Evolutionary conservation across 1,140 invertebrate species (phyloP), one percentile per base, ranked within the genome.

Genomic region (Anthonomus grandis): DNA sequence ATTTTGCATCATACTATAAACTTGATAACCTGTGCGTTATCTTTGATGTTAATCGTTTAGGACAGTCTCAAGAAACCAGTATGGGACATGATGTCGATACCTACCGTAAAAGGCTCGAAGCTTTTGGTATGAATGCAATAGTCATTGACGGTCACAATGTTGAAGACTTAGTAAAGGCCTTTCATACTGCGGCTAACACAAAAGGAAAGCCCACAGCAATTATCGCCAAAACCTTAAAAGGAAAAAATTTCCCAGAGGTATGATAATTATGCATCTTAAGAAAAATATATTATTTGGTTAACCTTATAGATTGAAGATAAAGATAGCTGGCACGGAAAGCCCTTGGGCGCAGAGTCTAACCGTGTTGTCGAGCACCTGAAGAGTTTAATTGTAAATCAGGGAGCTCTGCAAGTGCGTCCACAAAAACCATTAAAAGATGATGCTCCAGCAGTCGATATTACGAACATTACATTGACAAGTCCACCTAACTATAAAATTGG

Each of bases 281-380:
- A n/a, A n/a, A n/a, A 0, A 2, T 2, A 4, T 18, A 41, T 12
- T 12, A n/a, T 15, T 41, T 5, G 12, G 17, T 13, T 13, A 41
- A 22, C 6, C 4, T 52, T 59, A 17, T 38, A 59, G 23, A 93
- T 99, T 70, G 95, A 97, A 75, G 90, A 99, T 76, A 39, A 82
- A 57, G 87, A 94, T 41, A 95, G 97, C 72, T 99, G 95, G 95
- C 97, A 99, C 72, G 97, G 97, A 34, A 99, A 98, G 71, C 85
- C 96, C 0, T 75, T 99, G 21, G 93, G 93, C 2, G 84, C 81
- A 24, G 89, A 94, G 65, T 83, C 86, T 5, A 84, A 85, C 4
- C 79, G 81, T 57, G 82, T 90, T 4, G 81, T 98, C 51, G 79
- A 87, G 73, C 80, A 88, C 70, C 73, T 93, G 27, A 78, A 81